Conservation (phyloP, 2,797 vertebrate genomes). For the Sylvilagus floridanus region DNA sequence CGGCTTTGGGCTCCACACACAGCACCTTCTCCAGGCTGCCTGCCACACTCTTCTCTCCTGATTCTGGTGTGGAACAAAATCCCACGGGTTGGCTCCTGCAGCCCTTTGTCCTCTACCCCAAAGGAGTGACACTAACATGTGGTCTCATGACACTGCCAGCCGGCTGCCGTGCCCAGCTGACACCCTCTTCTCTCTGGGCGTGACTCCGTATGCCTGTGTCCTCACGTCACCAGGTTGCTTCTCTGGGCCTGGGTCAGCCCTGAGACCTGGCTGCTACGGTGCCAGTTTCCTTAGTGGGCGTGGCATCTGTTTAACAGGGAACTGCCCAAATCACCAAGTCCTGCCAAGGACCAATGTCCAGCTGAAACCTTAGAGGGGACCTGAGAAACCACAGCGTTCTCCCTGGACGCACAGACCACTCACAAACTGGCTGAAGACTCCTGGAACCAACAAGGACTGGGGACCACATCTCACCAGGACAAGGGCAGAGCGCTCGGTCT, state of each 20-base stretch:
- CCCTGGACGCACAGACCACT: not conserved
- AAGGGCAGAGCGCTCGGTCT: not conserved
- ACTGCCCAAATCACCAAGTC: not conserved
- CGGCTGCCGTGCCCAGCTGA: not conserved
- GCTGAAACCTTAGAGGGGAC: not conserved
- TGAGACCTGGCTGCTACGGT: fast-evolving
- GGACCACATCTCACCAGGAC: not conserved
- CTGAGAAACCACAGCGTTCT: not conserved
- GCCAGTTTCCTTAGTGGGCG: not conserved
- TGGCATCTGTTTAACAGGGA: not conserved
- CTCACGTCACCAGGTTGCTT: not conserved
- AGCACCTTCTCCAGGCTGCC: not conserved
- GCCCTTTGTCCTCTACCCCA: not conserved
- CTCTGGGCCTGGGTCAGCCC: not conserved
- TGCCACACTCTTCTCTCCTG: not conserved
- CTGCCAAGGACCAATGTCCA: not conserved
- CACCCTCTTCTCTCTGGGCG: too few species aligned
- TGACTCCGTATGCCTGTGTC: not conserved
- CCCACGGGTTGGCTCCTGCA: not conserved
- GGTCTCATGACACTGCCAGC: not conserved
- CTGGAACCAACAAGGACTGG: not conserved
- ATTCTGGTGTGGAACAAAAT: not conserved
- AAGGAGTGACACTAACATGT: not conserved
- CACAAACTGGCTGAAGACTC: not conserved
- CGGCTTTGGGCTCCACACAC: too few species aligned